These are phyloP conservation scores for Microcebus ravelobensis DNA, from an alignment of 2,113 vertebrate genomes.

Conservation along the genomic window DNA sequence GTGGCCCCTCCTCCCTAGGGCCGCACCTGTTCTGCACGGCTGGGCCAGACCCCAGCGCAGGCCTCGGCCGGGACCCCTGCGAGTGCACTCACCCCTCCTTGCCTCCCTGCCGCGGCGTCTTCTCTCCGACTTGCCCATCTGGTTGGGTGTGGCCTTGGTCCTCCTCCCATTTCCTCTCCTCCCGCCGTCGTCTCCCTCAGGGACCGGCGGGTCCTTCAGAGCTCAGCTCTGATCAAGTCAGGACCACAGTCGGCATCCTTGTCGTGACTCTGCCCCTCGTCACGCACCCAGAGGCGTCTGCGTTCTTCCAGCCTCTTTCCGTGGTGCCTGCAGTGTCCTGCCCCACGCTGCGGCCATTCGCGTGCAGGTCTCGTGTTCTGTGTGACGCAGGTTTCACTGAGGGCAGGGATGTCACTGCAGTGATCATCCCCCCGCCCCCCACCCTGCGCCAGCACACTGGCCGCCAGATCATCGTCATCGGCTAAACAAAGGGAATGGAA, in stretches of 20 bases:
- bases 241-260: background rate
- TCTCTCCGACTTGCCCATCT: background rate
- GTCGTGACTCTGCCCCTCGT: background rate
- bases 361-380: background rate
- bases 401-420: background rate
- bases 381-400: background rate
- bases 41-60: background rate
- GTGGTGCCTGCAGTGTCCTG: too few species aligned
- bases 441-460: accelerated
- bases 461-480: accelerated
- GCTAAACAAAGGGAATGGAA: background rate
- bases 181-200: background rate
- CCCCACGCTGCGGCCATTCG: accelerated
- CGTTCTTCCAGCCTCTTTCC: background rate
- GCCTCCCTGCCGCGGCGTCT: background rate
- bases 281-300: accelerated
- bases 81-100: too few species aligned
- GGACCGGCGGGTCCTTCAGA: background rate
- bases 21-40: too few species aligned
- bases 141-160: background rate
- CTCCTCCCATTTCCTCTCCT: background rate
- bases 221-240: background rate
- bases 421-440: too few species aligned
- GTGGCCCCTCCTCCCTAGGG: too few species aligned
- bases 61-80: background rate